Base-by-base conservation (phyloP, 2,113 vertebrate genomes). In the Gobiocypris rarus region DNA sequence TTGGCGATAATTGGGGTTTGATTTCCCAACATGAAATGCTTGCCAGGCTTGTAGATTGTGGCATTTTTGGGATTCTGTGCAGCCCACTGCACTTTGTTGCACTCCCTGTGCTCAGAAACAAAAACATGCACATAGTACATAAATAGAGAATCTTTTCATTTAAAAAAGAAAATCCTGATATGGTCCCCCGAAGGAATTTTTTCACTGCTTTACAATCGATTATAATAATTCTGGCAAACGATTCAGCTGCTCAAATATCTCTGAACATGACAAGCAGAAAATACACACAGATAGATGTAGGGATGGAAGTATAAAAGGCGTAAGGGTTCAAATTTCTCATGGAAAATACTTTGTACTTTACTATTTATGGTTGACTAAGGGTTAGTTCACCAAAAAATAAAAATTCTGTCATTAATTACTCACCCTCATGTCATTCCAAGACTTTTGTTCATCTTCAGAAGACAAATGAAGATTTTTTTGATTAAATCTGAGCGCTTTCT, bases 1-100 rank as follows among this genome's bases (percentile, higher is more conserved):
- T 70, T 81, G 78, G 78, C 52, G 61, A 67, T 52, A 34, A 26
- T 82, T 38, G 48, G 11, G 80, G 65, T 71, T 82, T 70, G 22
- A 69, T 80, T 80, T 67, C 24, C 9, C 45, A 28, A 80, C 24
- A 31, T 24, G 22, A 70, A 34, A 67, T 38, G 31, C 48, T 71
- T 82, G 65, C 50, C 17, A 63, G 58, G 41, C 4, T 31, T 38
- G 50, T 34, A 31, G 74, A 48, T 76, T 34, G 74, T 1, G 15
- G 19, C 9, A 7, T 56, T 76, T 56, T 56, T 50, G 34, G 28
- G 28, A 34, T 38, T 48, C 7, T 63, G 58, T 79, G 76, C 15
- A 9, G 76, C 58, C 41, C 14, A 24, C 14, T 24, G 9, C 22
- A 59, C 3, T 24, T 58, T 4, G 9, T n/a, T 67, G 26, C 38